phyloP scores from a whole-genome alignment of 2,113 vertebrate species.

The Tringa solitaria region DNA sequence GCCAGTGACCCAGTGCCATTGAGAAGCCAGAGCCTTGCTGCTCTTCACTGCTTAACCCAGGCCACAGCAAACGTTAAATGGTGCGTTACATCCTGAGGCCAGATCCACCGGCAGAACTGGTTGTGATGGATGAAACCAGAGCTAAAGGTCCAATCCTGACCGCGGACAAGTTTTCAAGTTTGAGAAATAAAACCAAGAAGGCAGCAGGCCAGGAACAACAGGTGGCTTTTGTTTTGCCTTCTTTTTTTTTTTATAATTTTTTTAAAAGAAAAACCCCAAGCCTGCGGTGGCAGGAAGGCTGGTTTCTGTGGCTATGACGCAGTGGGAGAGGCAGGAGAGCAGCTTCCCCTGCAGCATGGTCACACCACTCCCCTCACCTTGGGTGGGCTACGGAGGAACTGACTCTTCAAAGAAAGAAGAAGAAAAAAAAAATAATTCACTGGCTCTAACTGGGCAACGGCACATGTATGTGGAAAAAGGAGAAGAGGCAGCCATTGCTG shows the following conservation, averaged over 20 bases:
- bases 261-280: neutral
- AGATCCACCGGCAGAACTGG: neutral
- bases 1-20: neutral
- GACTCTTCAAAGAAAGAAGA: neutral
- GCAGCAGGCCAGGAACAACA: neutral
- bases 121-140: neutral
- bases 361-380: neutral
- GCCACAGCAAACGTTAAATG: neutral
- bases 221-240: neutral
- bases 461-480: neutral
- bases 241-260: neutral
- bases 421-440: neutral
- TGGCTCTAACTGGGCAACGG: fast-evolving
- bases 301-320: neutral
- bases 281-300: neutral
- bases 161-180: neutral
- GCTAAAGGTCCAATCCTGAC: neutral
- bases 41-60: neutral
- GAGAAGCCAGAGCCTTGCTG: neutral
- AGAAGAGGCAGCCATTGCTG: neutral
- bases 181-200: neutral
- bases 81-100: neutral
- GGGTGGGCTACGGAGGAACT: neutral
- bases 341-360: neutral
- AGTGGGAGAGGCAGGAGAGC: neutral